A percentile compares a stretch with the other conserved stretches of the same genome.
Evolutionary conservation across 2,113 vertebrate species (phyloP).

Genomic region (Cavia porcellus): DNA sequence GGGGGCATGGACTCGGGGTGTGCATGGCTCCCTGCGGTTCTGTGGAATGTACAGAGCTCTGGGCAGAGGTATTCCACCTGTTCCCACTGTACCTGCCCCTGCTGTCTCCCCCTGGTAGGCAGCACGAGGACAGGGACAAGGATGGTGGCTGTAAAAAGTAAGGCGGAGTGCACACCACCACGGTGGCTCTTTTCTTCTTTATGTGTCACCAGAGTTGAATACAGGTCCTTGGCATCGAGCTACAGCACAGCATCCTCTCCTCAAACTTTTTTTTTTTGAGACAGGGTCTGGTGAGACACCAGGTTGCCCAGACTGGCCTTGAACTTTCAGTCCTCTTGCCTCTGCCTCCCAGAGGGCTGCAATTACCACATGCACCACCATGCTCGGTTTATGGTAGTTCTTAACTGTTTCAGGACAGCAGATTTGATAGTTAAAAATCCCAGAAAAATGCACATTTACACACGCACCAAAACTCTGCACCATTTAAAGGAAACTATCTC

Average conservation of each 20-base stretch:
- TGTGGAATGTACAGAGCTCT: background rate
- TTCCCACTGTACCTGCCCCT: background rate
- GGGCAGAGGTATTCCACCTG: background rate
- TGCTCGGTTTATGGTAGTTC: background rate
- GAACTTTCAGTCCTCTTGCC: background rate
- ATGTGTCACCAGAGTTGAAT: background rate
- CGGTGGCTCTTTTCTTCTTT: background rate
- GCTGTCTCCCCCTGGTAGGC: fast-evolving
- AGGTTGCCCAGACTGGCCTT: background rate
- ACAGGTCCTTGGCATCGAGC: background rate
- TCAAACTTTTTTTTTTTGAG: background rate
- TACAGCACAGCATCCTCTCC: background rate
- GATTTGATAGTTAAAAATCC: background rate
- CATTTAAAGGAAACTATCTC: background rate
- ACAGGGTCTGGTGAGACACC: background rate
- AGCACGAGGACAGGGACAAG: background rate
- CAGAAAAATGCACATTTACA: background rate
- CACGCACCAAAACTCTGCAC: background rate
- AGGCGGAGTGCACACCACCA: background rate
- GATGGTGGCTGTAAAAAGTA: background rate
- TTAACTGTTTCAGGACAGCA: background rate
- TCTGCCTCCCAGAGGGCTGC: background rate
- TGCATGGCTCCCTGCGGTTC: background rate
- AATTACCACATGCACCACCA: background rate
- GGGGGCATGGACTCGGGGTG: no score